Evolutionary conservation across 2,797 vertebrate genomes (phyloP).

Genomic region (Chloroceryle inda): DNA sequence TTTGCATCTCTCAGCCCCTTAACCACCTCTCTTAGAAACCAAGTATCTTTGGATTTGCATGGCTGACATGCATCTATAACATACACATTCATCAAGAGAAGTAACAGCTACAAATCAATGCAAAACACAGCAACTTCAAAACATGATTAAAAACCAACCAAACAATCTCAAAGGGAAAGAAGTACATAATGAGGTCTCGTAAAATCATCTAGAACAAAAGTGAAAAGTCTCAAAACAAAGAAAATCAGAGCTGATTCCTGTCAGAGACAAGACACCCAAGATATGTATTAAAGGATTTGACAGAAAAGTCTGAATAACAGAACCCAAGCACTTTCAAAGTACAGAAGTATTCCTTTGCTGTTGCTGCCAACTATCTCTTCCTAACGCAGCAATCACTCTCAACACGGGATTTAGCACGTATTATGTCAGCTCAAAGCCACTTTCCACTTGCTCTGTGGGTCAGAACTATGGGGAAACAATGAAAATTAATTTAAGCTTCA

Average conservation of each 20-base stretch:
- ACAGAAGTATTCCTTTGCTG: neutral
- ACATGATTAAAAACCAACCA: neutral
- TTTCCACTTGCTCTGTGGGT: neutral
- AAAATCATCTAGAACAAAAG: neutral
- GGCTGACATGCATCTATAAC: neutral
- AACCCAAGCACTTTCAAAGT: neutral
- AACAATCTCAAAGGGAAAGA: neutral
- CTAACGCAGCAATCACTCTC: neutral
- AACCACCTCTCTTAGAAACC: neutral
- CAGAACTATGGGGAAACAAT: neutral
- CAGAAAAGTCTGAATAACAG: neutral
- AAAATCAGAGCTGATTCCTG: neutral
- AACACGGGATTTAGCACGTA: neutral
- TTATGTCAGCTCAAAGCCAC: neutral
- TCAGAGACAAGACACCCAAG: neutral
- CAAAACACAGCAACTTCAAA: neutral
- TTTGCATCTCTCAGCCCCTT: neutral
- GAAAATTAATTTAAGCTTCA: neutral
- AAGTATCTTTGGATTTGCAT: neutral
- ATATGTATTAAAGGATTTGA: neutral
- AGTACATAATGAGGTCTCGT: neutral
- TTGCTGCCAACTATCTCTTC: neutral
- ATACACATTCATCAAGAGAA: neutral
- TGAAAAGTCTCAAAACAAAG: constrained; percentile 8
- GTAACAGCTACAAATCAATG: neutral